These are phyloP conservation scores for Cetonia aurata DNA, from an alignment of 2,888 invertebrate genomes.

Conservation along the genomic window DNA sequence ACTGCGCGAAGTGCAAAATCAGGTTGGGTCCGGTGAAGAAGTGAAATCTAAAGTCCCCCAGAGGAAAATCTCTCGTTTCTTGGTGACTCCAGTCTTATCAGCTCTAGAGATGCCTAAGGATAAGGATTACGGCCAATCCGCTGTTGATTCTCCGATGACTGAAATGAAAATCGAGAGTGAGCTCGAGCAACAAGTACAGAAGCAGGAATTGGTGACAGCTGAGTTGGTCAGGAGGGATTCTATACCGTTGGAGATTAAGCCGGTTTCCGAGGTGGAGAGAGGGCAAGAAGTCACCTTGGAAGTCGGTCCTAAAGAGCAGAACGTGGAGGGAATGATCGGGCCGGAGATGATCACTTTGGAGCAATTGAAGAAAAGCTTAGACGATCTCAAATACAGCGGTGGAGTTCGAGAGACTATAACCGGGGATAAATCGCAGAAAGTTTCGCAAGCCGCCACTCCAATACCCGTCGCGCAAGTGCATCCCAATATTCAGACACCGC, in stretches of 20 bases:
- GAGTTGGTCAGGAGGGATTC: conserved; percentile 51
- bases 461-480: conserved; percentile 44
- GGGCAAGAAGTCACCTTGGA: conserved; percentile 51
- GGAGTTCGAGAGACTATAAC: conserved; percentile 49
- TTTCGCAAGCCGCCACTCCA: conserved; percentile 39
- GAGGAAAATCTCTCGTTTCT: conserved; percentile 84
- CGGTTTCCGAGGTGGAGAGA: conserved; percentile 56
- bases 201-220: conserved; percentile 40
- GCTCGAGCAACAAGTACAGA: no score
- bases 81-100: conserved; percentile 84
- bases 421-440: conserved; percentile 48
- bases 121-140: conserved; percentile 58
- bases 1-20: conserved; percentile 49
- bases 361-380: conserved; percentile 71
- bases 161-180: conserved; percentile 23
- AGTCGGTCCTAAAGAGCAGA: conserved; percentile 50
- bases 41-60: conserved; percentile 63
- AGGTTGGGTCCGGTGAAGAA: conserved; percentile 33
- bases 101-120: conserved; percentile 65
- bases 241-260: conserved; percentile 54
- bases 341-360: conserved; percentile 70
- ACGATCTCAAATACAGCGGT: conserved; percentile 67
- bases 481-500: conserved; percentile 39
- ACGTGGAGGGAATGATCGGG: conserved; percentile 58
- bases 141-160: conserved; percentile 32